phyloP scores from a whole-genome alignment of 2,797 vertebrate species.

The Sebastes iracundus region DNA sequence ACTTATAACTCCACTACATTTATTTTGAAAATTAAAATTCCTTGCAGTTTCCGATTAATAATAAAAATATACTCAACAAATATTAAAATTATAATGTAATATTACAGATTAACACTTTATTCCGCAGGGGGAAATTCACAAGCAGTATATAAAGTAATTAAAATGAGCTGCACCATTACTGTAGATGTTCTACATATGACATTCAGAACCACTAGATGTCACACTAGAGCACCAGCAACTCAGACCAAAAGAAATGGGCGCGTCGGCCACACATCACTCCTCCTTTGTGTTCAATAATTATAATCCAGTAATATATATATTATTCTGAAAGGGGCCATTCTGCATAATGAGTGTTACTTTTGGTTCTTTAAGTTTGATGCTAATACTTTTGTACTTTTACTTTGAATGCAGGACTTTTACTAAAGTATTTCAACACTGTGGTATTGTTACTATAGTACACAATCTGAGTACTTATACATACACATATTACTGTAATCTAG shows the following conservation, averaged over 20 bases:
- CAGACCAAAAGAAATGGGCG: accelerated
- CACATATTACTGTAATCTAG: background rate
- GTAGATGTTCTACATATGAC: no score
- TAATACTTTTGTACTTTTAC: no score
- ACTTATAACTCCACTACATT: background rate
- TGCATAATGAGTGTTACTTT: no score
- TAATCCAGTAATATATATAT: no score
- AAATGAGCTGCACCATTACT: background rate
- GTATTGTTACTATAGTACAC: background rate
- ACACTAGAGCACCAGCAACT: accelerated
- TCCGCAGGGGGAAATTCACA: no score
- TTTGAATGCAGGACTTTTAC: no score
- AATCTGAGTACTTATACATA: background rate
- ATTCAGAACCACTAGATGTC: no score
- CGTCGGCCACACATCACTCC: no score
- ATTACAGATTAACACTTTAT: background rate
- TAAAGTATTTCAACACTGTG: background rate
- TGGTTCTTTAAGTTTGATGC: no score
- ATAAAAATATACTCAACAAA: background rate
- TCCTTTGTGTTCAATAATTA: no score
- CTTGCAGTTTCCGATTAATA: background rate
- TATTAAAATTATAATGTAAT: background rate
- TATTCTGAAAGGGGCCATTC: no score
- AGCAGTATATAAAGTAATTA: background rate
- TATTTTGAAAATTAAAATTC: background rate